Evolutionary conservation across 1,140 invertebrate species (phyloP).

Genomic region (Neuroterus valhalla): DNA sequence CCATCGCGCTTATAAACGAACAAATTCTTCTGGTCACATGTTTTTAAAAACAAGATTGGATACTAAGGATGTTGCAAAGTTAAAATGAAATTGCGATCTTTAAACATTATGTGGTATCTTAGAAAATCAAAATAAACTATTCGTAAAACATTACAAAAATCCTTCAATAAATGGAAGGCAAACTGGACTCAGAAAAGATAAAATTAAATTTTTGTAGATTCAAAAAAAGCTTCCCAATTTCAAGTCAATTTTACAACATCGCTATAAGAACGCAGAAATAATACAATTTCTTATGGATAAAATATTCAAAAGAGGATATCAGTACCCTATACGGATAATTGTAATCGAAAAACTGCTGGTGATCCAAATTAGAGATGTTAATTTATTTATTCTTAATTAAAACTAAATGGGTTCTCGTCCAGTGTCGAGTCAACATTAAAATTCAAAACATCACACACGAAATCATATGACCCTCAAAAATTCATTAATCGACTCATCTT

Average conservation of each 20-base stretch:
- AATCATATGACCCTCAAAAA: slow-evolving; percentile 10
- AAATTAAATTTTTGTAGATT: too few species aligned
- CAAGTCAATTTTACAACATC: not conserved
- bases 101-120: too few species aligned
- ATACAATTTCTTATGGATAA: not conserved
- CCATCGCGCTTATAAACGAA: not conserved
- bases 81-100: not conserved
- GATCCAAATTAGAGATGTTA: too few species aligned
- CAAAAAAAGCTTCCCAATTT: not conserved
- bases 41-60: not conserved
- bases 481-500: not conserved
- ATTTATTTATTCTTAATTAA: too few species aligned
- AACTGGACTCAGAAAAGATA: too few species aligned
- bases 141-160: too few species aligned
- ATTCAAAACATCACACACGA: not conserved
- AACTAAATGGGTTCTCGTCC: too few species aligned
- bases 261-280: not conserved
- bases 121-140: too few species aligned
- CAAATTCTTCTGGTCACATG: not conserved
- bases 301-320: not conserved
- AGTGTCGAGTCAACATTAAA: not conserved
- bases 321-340: not conserved
- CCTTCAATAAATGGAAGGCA: too few species aligned
- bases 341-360: not conserved
- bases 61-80: not conserved